Evolutionary conservation across 2,113 vertebrate species (phyloP).

Genomic region (Passer domesticus): DNA sequence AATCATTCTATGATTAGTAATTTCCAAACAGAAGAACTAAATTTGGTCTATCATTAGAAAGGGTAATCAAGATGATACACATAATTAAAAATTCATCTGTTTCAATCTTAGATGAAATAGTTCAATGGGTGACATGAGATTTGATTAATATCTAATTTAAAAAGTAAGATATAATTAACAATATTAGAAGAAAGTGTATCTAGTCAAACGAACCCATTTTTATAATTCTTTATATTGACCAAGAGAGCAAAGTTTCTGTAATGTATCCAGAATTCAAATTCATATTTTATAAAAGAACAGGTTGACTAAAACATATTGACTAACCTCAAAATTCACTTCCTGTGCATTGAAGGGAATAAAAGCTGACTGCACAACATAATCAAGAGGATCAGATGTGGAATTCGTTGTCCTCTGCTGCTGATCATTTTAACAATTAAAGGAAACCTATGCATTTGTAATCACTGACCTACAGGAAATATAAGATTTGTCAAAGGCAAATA

Average conservation of each 20-base stretch:
- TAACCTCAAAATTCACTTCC: background rate
- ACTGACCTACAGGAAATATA: background rate
- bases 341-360: background rate
- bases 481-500: background rate
- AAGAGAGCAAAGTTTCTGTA: background rate
- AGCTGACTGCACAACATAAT: background rate
- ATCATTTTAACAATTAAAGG: background rate
- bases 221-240: background rate
- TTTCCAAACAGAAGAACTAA: background rate
- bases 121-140: background rate
- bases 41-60: background rate
- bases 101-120: background rate
- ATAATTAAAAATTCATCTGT: background rate
- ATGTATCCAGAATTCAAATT: background rate
- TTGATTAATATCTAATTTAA: background rate
- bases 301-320: background rate
- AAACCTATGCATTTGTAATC: background rate
- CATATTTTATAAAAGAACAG: background rate
- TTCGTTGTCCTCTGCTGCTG: background rate
- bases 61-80: background rate
- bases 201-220: background rate
- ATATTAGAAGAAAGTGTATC: background rate
- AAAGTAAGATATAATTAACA: background rate
- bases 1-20: background rate
- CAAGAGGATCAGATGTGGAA: background rate